A percentile compares a stretch with the other conserved stretches of the same genome.
Conservation (phyloP, 1,140 invertebrate genomes). For the Cyclargus thomasi region DNA sequence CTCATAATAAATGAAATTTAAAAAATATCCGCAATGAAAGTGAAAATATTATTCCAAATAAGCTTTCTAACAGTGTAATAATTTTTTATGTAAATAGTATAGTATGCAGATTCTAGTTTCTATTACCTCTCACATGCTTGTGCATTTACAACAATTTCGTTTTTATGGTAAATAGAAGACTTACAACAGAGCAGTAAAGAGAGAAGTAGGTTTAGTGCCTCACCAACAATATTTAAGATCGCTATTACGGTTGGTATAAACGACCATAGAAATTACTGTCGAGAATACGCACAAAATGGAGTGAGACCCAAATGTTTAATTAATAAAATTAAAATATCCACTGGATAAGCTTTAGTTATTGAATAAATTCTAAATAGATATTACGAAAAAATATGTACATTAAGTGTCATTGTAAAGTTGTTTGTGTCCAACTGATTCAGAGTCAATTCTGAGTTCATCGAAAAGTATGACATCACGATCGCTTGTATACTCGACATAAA, state of each 20-base stretch:
- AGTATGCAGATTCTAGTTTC: background rate
- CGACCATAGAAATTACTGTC: no score
- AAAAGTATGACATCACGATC: constrained; percentile 19
- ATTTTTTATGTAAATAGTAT: background rate
- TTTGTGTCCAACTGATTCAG: constrained; percentile 20
- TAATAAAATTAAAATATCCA: no score
- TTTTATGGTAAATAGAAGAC: background rate
- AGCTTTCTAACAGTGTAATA: background rate
- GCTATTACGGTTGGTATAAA: no score
- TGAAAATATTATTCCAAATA: background rate
- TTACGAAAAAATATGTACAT: background rate
- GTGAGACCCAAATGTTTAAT: no score
- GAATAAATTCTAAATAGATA: no score
- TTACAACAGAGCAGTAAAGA: background rate
- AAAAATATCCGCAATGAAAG: background rate
- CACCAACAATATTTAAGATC: no score
- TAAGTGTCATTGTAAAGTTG: background rate
- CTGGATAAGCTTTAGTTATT: no score
- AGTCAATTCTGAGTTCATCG: constrained; percentile 20
- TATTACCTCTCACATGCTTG: background rate
- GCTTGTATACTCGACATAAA: constrained; percentile 15
- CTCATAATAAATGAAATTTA: no score
- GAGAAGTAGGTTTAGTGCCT: no score
- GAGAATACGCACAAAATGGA: no score
- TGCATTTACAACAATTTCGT: background rate